A percentile compares a stretch with the other conserved stretches of the same genome.
phyloP scores from a whole-genome alignment of 2,797 vertebrate species.

The Hyperoplus immaculatus region DNA sequence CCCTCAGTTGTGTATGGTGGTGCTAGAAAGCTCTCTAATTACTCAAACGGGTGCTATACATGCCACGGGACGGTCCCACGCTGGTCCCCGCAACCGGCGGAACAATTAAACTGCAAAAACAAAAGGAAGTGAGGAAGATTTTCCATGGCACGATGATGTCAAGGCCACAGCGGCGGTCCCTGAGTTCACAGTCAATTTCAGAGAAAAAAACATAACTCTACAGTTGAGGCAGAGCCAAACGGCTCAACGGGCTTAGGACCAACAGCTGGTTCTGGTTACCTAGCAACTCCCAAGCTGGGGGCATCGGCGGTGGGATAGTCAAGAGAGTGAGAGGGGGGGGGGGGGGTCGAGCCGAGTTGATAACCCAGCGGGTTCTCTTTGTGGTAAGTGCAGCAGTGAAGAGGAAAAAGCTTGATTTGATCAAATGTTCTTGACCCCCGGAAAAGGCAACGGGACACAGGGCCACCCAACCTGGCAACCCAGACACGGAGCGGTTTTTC shows the following conservation, averaged over 20 bases:
- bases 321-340: slow-evolving; percentile 24
- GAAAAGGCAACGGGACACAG: slow-evolving; percentile 10
- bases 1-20: slow-evolving; percentile 29
- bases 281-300: slow-evolving; percentile 85
- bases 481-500: not conserved
- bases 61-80: slow-evolving; percentile 45
- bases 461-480: slow-evolving; percentile 56
- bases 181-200: slow-evolving; percentile 71
- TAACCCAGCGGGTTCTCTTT: slow-evolving; percentile 51
- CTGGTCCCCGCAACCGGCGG: slow-evolving; percentile 47
- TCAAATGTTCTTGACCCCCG: slow-evolving; percentile 24
- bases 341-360: slow-evolving; percentile 1
- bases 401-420: slow-evolving; percentile 46
- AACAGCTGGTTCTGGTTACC: slow-evolving; percentile 88
- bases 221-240: slow-evolving; percentile 69
- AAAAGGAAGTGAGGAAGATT: slow-evolving; percentile 87
- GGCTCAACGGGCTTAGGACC: slow-evolving; percentile 75
- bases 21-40: slow-evolving; percentile 58
- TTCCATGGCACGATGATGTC: slow-evolving; percentile 84
- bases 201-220: slow-evolving; percentile 54
- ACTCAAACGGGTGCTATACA: slow-evolving; percentile 48
- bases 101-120: slow-evolving; percentile 84
- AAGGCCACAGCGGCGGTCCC: slow-evolving; percentile 65
- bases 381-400: slow-evolving; percentile 60
- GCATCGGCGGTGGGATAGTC: slow-evolving; percentile 64